A percentile compares a stretch with the other conserved stretches of the same genome.
Evolutionary conservation across 2,113 vertebrate species (phyloP).

Genomic region (Notothenia rossii): DNA sequence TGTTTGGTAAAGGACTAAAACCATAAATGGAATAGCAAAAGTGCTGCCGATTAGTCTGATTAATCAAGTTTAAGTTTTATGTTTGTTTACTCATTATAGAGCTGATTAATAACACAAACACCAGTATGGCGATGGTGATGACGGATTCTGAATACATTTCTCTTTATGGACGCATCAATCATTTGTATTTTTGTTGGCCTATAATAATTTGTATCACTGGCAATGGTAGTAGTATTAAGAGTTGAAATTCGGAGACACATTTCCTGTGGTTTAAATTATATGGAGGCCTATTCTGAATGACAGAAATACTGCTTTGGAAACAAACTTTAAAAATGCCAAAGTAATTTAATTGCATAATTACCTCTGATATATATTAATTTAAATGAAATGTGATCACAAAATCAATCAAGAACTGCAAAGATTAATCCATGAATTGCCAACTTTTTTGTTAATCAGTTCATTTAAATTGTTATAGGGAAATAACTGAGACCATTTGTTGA

Average conservation of each 20-base stretch:
- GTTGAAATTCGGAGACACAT: background rate
- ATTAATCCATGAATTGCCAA: no score
- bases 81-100: background rate
- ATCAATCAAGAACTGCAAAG: background rate
- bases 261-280: background rate
- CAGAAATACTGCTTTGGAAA: background rate
- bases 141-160: background rate
- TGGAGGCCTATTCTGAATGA: background rate
- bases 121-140: background rate
- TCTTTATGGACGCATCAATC: background rate
- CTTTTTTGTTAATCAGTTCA: no score
- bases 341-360: background rate
- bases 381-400: background rate
- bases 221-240: background rate
- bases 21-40: background rate
- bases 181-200: background rate
- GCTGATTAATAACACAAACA: background rate
- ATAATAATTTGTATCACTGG: background rate
- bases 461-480: no score
- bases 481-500: no score
- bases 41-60: background rate
- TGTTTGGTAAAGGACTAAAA: background rate
- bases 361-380: background rate
- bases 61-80: background rate
- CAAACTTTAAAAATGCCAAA: background rate